Evolutionary conservation across 2,797 vertebrate species (phyloP).

Genomic region (Triplophysa bombifrons): DNA sequence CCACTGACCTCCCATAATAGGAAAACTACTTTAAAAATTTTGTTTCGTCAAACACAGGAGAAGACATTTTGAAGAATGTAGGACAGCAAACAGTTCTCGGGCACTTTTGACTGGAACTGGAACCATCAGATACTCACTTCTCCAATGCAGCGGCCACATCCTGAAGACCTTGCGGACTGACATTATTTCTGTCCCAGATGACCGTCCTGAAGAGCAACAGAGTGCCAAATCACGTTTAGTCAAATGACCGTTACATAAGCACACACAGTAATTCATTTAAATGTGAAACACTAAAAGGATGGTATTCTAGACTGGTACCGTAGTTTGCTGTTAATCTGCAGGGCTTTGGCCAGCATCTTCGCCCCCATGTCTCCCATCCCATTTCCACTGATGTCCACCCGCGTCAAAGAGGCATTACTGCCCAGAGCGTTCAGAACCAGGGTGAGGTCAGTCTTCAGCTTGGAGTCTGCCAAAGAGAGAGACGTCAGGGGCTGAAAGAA

Average conservation of each 20-base stretch:
- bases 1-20: too few species aligned
- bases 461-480: slow-evolving; percentile 93
- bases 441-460: slow-evolving; percentile 91
- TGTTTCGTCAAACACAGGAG: too few species aligned
- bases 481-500: slow-evolving; percentile 87
- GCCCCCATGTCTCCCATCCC: slow-evolving; percentile 98
- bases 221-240: not conserved
- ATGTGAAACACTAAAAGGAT: not conserved
- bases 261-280: slow-evolving; percentile 9
- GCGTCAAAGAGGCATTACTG: slow-evolving; percentile 93
- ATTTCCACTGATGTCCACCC: slow-evolving; percentile 95
- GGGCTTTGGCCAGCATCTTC: slow-evolving; percentile 96
- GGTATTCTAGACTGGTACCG: slow-evolving; percentile 70
- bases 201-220: slow-evolving; percentile 75
- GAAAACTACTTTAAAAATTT: too few species aligned
- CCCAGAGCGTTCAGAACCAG: slow-evolving; percentile 95
- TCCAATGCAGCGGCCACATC: slow-evolving; percentile 87
- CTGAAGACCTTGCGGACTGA: slow-evolving; percentile 86
- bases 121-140: slow-evolving; percentile 76
- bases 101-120: too few species aligned
- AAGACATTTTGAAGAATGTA: too few species aligned
- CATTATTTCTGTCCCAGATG: slow-evolving; percentile 89
- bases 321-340: slow-evolving; percentile 98
- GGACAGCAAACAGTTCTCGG: too few species aligned
- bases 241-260: not conserved